Conservation (phyloP, 2,797 vertebrate genomes). For the Nasua narica region DNA sequence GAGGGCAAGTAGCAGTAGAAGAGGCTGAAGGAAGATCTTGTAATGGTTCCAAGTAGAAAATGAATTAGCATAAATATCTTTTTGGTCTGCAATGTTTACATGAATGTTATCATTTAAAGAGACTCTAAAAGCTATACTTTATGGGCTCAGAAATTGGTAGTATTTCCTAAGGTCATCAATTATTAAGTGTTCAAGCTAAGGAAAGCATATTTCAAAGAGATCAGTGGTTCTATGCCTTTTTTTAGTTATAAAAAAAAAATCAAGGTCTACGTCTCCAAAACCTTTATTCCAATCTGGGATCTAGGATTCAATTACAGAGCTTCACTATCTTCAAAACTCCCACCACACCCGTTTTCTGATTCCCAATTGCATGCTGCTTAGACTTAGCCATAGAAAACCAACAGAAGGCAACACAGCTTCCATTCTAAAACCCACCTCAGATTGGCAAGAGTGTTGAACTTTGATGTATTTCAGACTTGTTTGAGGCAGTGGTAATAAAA, state of each 20-base stretch:
- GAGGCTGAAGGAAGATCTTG: neutral
- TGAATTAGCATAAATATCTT: neutral
- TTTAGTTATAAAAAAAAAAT: neutral
- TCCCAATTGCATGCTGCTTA: neutral
- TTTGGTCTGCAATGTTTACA: neutral
- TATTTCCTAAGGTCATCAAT: neutral
- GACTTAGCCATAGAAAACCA: neutral
- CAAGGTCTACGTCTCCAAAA: neutral
- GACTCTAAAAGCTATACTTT: neutral
- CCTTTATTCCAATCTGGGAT: neutral
- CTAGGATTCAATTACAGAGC: neutral
- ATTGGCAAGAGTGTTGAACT: neutral
- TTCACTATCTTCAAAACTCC: neutral
- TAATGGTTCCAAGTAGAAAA: neutral
- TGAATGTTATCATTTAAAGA: neutral
- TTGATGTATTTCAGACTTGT: conserved; percentile 11
- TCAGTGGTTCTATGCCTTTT: neutral
- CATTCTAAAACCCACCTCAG: neutral
- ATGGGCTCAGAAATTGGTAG: neutral
- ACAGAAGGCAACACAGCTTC: conserved; percentile 60
- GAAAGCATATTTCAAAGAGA: neutral
- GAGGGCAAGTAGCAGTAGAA: neutral
- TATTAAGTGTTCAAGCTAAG: neutral
- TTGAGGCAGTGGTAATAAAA: neutral
- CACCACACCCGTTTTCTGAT: neutral